Evolutionary conservation across 2,888 invertebrate genomes (phyloP).

Genomic region (Cantharis flavilabris): DNA sequence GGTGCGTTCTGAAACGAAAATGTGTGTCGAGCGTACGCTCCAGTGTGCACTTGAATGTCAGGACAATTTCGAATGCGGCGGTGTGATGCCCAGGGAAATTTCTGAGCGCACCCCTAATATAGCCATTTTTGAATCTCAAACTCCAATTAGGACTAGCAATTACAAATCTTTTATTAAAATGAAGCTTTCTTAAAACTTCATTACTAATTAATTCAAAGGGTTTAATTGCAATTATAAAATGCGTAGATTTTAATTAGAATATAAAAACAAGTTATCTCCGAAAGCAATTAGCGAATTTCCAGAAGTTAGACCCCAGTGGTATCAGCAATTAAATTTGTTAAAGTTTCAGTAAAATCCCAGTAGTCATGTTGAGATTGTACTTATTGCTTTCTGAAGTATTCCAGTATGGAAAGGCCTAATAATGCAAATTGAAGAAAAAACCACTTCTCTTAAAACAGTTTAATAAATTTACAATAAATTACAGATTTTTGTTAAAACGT

Average conservation of each 20-base stretch:
- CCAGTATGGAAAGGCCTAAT: background rate
- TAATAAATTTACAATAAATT: background rate
- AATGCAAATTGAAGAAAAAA: background rate
- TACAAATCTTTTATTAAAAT: background rate
- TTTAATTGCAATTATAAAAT: conserved; percentile 17
- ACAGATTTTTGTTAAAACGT: background rate
- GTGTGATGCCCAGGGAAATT: background rate
- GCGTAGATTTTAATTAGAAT: conserved; percentile 21
- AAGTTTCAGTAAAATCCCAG: conserved; percentile 23
- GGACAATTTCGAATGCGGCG: background rate
- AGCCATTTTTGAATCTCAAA: background rate
- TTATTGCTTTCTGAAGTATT: background rate
- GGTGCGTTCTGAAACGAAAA: background rate
- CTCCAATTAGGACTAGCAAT: background rate
- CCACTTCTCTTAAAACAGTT: background rate
- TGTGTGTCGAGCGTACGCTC: background rate
- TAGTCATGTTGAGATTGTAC: conserved; percentile 13
- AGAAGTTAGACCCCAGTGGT: conserved; percentile 25
- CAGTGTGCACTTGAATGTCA: background rate
- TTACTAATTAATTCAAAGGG: conserved; percentile 1
- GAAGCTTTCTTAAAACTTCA: background rate
- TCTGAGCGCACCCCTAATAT: background rate
- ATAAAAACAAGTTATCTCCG: conserved; percentile 27
- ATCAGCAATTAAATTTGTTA: conserved; percentile 32
- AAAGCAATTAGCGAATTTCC: conserved; percentile 30